Evolutionary conservation across 2,797 vertebrate genomes (phyloP).

Genomic region (Nannoperca australis): DNA sequence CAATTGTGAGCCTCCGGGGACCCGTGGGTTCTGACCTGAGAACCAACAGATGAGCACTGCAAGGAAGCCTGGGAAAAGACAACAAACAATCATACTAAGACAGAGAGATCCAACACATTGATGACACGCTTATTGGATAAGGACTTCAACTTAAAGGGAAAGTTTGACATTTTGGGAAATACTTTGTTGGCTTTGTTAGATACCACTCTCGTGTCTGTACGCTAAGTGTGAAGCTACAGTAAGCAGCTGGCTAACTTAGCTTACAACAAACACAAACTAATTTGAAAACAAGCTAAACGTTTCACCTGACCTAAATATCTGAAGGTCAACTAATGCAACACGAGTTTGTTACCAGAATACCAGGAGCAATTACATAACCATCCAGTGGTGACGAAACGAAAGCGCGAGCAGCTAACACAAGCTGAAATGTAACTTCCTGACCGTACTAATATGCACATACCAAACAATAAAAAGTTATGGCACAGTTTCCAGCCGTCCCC

Average conservation of each 20-base stretch:
- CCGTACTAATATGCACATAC: neutral
- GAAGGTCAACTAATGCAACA: neutral
- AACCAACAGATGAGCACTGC: conserved; percentile 59
- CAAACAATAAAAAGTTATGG: neutral
- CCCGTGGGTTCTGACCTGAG: conserved; percentile 63
- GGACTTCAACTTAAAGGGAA: neutral
- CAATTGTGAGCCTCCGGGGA: conserved; percentile 64
- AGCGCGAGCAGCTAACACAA: conserved; percentile 8
- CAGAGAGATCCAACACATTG: conserved; percentile 13
- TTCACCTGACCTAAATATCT: neutral
- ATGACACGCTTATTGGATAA: neutral
- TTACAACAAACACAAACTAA: neutral
- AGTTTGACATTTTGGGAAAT: conserved; percentile 1
- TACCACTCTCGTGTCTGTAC: neutral
- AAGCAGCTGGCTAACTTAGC: neutral
- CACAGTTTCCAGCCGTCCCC: neutral
- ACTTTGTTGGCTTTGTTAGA: neutral
- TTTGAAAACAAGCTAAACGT: neutral
- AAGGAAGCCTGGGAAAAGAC: conserved; percentile 50
- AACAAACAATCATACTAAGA: conserved; percentile 35
- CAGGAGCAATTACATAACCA: conserved; percentile 9
- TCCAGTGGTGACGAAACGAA: neutral
- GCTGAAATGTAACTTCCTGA: conserved; percentile 13
- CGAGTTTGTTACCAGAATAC: neutral
- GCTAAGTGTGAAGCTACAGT: conserved; percentile 11